Base-by-base conservation (phyloP, 2,888 invertebrate species). In the Mechanitis mazaeus region DNA sequence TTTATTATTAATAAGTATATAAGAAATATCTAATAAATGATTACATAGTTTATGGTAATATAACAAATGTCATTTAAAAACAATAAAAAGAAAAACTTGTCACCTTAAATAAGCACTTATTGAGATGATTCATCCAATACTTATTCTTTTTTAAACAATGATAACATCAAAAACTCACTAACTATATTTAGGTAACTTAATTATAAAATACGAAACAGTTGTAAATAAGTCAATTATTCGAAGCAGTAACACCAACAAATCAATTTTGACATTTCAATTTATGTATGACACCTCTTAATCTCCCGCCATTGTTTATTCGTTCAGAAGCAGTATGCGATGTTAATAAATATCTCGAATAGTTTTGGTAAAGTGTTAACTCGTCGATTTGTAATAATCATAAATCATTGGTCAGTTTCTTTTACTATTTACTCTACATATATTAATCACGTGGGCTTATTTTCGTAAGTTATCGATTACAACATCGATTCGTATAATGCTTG, bases 201-300 rank as follows among this genome's bases (percentile, higher is more conserved):
- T 58, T 58, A 54, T 56, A n/a, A 35, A 60, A 61, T 42, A 6
- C 42, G 55, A 55, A 62, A 63, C 50, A 56, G 55, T 60, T 60
- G 60, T 60, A 63, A 62, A 45, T 59, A 76, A 75, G 72, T 75
- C 71, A 73, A 76, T 77, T 74, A 76, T 78, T 77, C 74, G 76
- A 74, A 72, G 59, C 62, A 28, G 58, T 33, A 56, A 58, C 54
- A 42, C 33, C 55, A 64, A 86, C 88, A 89, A 87, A 89, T 89
- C 87, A 87, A 85, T 83, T 72, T 72, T 87, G 88, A 88, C 88
- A 76, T 87, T 87, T 87, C 87, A 87, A 88, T 89, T 87, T 84
- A 79, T 84, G 75, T 82, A 85, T 84, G 86, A 87, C 87, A 85
- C 81, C 83, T 85, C 85, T 83, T 87, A 87, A 89, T 89, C 84